Percentiles rank a stretch among this genome's conserved stretches.
phyloP scores from a whole-genome alignment of 2,888 invertebrate species.

The Pandemis heparana region DNA sequence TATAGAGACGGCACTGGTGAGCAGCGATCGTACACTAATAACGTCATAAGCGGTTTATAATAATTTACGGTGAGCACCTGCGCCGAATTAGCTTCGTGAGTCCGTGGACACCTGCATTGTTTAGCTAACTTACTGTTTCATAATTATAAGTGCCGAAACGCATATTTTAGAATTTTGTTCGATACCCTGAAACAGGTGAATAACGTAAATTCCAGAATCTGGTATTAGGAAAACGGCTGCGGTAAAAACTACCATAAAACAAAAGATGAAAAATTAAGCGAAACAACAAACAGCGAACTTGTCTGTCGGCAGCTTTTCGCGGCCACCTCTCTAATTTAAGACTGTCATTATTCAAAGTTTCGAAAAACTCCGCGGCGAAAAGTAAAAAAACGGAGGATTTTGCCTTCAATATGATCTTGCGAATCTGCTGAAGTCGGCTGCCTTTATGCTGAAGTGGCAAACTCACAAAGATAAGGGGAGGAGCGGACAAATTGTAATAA shows the following conservation, averaged over 20 bases:
- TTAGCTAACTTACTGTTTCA: conserved; percentile 32
- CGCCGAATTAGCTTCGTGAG: conserved; percentile 54
- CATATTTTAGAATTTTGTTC: background rate
- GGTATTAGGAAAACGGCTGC: conserved; percentile 55
- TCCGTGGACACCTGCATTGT: conserved; percentile 35
- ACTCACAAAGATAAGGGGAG: conserved; percentile 83
- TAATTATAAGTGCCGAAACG: background rate
- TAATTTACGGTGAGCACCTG: conserved; percentile 37
- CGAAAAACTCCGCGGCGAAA: conserved; percentile 67
- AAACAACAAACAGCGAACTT: conserved; percentile 71
- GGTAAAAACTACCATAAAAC: conserved; percentile 66
- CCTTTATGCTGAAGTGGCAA: conserved; percentile 82
- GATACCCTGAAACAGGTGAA: background rate
- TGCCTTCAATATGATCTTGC: conserved; percentile 76
- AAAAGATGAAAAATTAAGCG: conserved; percentile 72
- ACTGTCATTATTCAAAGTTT: conserved; percentile 79
- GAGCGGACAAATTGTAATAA: conserved; percentile 86
- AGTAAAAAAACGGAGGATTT: conserved; percentile 70
- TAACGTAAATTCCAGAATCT: background rate
- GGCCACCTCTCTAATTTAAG: conserved; percentile 77
- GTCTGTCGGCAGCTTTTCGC: conserved; percentile 68
- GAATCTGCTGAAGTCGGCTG: conserved; percentile 81
- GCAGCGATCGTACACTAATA: conserved; percentile 72
- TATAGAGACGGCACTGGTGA: conserved; percentile 67
- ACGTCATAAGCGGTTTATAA: conserved; percentile 51